Base-by-base conservation (phyloP, 2,888 invertebrate species). In the Timandra comae region DNA sequence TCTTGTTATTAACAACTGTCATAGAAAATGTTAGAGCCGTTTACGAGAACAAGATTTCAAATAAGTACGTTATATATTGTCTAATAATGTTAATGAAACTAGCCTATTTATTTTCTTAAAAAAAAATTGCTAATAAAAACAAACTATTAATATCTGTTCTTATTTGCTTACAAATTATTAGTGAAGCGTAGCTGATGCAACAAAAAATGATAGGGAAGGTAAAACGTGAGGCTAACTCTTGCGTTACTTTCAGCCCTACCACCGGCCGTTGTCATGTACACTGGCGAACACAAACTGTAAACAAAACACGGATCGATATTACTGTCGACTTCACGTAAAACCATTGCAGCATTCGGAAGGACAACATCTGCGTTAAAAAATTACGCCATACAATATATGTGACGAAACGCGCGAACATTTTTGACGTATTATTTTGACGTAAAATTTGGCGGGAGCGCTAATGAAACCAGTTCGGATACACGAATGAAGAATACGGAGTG, bases 221-320 rank as follows among this genome's bases (percentile, higher is more conserved):
- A n/a, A n/a, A n/a, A n/a, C n/a, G n/a, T n/a, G n/a, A n/a, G n/a
- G n/a, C n/a, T n/a, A n/a, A n/a, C n/a, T n/a, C n/a, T n/a, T n/a
- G n/a, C n/a, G n/a, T n/a, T n/a, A n/a, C n/a, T 54, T 52, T 56
- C 53, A 57, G 52, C 70, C 72, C 74, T 63, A 55, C 68, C 66
- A 67, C 66, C 52, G n/a, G 69, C 67, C 78, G 84, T 84, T 85
- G 85, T 81, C 84, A 85, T 85, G 85, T 82, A 75, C 64, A 84
- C 85, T 77, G 81, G 58, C 56, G 61, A 46, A 64, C 68, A 53
- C 56, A 79, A 82, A 81, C 77, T 70, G 84, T 84, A 85, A 84
- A 85, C 85, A 85, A 76, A 84, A 41, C 55, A 40, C 11, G 64
- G 80, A 84, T 84, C 84, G 81, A 84, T 84, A 81, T 65, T 58